Percentiles rank a stretch among this genome's conserved stretches.
These are phyloP conservation scores for Papilio demoleus DNA, from an alignment of 2,888 invertebrate species.

Conservation along the genomic window DNA sequence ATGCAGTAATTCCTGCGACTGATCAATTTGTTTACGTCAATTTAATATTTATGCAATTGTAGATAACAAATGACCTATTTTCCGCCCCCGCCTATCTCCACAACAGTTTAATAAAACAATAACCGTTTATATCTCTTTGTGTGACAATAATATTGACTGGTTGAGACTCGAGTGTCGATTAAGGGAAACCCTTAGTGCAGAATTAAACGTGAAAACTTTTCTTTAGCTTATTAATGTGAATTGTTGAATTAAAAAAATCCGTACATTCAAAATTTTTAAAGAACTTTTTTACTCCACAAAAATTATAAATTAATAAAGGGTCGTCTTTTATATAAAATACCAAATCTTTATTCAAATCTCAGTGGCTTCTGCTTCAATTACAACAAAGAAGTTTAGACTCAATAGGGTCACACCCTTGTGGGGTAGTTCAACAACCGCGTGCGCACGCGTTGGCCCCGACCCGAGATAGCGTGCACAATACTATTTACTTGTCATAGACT, in stretches of 20 bases:
- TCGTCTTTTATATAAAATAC: no score
- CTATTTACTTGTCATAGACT: background rate
- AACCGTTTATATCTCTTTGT: slow-evolving; percentile 12
- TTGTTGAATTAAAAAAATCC: no score
- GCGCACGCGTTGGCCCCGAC: slow-evolving; percentile 59
- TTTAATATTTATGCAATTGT: slow-evolving; percentile 25
- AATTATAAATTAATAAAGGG: no score
- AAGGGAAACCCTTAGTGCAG: background rate
- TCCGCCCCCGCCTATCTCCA: slow-evolving; percentile 7
- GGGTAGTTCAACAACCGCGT: slow-evolving; percentile 53
- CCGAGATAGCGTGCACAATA: slow-evolving; percentile 49
- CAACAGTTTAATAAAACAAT: slow-evolving; percentile 33
- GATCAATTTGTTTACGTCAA: slow-evolving; percentile 26
- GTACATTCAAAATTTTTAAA: no score
- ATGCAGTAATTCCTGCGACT: background rate
- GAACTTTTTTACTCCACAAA: no score
- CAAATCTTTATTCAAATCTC: no score
- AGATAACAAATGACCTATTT: slow-evolving; percentile 37
- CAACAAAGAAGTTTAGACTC: no score
- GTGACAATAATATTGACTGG: background rate
- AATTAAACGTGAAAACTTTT: background rate
- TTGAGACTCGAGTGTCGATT: background rate
- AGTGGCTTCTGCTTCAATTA: no score
- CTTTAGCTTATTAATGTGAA: no score
- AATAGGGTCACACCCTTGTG: slow-evolving; percentile 21